These are phyloP conservation scores for Phaethon lepturus DNA, from an alignment of 2,113 vertebrate species.

Conservation along the genomic window DNA sequence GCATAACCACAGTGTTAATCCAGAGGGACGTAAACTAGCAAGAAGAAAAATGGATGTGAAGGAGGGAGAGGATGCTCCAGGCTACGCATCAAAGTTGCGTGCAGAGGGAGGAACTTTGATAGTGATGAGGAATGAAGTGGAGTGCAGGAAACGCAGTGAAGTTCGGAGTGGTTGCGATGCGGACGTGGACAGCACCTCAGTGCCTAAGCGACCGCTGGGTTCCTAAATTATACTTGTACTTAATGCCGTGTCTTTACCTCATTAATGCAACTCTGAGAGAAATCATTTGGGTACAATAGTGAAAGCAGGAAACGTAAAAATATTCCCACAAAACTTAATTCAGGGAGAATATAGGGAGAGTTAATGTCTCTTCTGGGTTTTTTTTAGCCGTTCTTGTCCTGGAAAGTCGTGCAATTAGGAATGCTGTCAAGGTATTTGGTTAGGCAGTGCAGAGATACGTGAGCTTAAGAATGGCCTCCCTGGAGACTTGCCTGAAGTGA, in stretches of 20 bases:
- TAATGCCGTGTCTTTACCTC: not conserved
- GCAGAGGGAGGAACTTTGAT: not conserved
- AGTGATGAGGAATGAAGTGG: not conserved
- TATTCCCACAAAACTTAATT: not conserved
- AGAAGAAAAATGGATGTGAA: conserved; percentile 22
- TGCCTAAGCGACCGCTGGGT: not conserved
- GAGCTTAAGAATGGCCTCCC: not conserved
- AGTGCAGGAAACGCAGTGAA: not conserved
- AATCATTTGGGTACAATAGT: not conserved
- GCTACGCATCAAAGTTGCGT: not conserved
- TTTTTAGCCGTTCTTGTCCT: not conserved
- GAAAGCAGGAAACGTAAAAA: rapidly evolving
- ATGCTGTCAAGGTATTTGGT: not conserved
- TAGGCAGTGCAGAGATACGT: not conserved
- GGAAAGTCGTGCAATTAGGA: not conserved
- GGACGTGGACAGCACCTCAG: rapidly evolving
- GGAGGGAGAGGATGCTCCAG: not conserved
- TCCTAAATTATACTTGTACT: not conserved
- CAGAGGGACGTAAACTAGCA: not conserved
- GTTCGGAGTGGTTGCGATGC: not conserved
- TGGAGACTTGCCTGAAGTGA: not conserved
- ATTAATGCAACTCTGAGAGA: not conserved
- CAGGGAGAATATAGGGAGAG: not conserved
- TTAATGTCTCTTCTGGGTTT: not conserved
- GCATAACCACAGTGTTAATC: not conserved